A percentile compares a stretch with the other conserved stretches of the same genome.
These are phyloP conservation scores for Troglohyphantes excavatus DNA, from an alignment of 2,888 invertebrate genomes.

Conservation along the genomic window DNA sequence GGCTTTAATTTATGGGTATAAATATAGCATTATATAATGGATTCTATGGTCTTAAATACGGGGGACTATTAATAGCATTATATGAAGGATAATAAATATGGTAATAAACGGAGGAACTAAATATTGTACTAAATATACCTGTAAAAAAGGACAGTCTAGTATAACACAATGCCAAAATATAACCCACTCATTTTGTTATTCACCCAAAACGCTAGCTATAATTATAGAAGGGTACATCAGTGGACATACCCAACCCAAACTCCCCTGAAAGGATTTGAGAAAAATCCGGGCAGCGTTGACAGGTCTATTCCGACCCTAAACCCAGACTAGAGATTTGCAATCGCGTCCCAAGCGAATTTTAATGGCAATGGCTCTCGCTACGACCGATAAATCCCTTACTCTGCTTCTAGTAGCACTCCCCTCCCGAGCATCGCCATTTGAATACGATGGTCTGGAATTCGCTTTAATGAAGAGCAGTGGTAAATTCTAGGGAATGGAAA, in stretches of 20 bases:
- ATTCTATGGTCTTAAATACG: too few species aligned
- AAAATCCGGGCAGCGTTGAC: background rate
- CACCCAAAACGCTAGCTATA: too few species aligned
- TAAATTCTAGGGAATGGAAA: conserved; percentile 74
- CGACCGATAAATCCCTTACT: conserved; percentile 68
- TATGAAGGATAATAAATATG: too few species aligned
- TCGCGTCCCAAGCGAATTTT: conserved; percentile 65
- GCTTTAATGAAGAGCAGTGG: conserved; percentile 75
- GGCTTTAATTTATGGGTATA: too few species aligned
- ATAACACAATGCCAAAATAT: too few species aligned
- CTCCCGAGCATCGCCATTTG: conserved; percentile 48
- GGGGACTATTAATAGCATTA: too few species aligned
- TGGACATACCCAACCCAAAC: background rate
- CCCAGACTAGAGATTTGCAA: conserved; percentile 43
- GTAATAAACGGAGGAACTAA: too few species aligned
- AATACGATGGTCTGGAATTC: conserved; percentile 58
- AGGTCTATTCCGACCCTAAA: background rate
- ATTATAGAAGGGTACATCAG: too few species aligned
- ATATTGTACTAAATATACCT: too few species aligned
- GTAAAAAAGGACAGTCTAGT: too few species aligned
- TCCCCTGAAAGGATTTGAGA: background rate
- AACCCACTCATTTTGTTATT: too few species aligned
- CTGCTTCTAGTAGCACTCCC: conserved; percentile 39
- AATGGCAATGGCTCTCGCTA: conserved; percentile 43
- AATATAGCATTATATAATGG: too few species aligned